These are phyloP conservation scores for Carabus problematicus DNA, from an alignment of 2,888 invertebrate species.

Conservation along the genomic window DNA sequence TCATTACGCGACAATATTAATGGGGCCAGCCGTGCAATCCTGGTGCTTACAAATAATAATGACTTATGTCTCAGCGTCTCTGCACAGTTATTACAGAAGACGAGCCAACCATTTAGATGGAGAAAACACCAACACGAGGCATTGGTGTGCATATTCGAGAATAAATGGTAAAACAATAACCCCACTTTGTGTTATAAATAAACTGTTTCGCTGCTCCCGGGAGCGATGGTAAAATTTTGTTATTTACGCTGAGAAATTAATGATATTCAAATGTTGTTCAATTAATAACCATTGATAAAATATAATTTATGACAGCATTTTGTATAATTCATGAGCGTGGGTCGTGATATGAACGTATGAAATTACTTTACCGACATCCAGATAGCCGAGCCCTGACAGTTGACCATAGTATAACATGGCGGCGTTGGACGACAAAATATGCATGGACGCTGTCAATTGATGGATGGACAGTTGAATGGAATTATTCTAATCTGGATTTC, in stretches of 20 bases:
- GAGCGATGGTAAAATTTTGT: background rate
- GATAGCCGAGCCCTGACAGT: background rate
- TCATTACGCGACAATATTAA: constrained; percentile 53
- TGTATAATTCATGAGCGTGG: constrained; percentile 39
- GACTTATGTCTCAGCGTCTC: constrained; percentile 50
- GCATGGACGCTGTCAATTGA: background rate
- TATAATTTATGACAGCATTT: constrained; percentile 37
- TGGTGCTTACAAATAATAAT: constrained; percentile 51
- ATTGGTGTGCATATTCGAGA: background rate
- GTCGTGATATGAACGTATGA: constrained; percentile 16
- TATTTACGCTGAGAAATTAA: constrained; percentile 38
- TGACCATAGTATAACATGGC: background rate
- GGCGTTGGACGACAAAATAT: background rate
- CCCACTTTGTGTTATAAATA: constrained; percentile 6
- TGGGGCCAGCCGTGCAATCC: constrained; percentile 50
- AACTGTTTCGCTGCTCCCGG: background rate
- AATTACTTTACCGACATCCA: constrained; percentile 20
- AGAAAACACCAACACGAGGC: background rate
- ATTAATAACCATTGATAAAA: constrained; percentile 43
- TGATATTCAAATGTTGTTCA: constrained; percentile 40
- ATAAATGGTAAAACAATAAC: constrained; percentile 13
- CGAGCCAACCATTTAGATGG: background rate
- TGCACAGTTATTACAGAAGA: background rate
- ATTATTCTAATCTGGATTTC: too few relatives aligned
- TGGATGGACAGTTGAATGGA: too few relatives aligned